Percentiles rank a stretch among this genome's conserved stretches.
Evolutionary conservation across 2,797 vertebrate species (phyloP).

Genomic region (Molossus alvarezi): DNA sequence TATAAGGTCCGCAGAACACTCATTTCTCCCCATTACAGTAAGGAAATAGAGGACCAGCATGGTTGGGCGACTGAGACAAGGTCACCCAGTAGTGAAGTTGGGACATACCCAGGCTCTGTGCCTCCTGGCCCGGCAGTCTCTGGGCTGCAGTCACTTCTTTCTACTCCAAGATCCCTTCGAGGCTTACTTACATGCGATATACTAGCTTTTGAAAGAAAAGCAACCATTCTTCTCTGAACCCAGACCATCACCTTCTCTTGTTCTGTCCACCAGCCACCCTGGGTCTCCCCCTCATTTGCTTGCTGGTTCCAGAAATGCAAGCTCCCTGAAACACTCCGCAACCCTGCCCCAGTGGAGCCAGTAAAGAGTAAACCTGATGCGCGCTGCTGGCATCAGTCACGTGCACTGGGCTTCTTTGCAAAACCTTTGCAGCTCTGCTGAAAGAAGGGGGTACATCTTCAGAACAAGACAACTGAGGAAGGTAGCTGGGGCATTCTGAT

Average conservation of each 20-base stretch:
- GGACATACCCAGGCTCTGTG: not conserved
- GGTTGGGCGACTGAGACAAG: not conserved
- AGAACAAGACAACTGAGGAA: conserved; percentile 11
- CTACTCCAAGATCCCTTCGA: not conserved
- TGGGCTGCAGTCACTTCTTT: not conserved
- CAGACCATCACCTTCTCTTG: not conserved
- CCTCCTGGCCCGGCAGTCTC: not conserved
- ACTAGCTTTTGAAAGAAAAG: not conserved
- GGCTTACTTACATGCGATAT: too few species aligned
- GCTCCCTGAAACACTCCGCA: not conserved
- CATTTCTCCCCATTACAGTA: not conserved
- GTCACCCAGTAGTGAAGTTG: not conserved
- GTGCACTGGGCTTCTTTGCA: conserved; percentile 41
- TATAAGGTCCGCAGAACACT: not conserved
- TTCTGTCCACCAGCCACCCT: not conserved
- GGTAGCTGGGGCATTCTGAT: not conserved
- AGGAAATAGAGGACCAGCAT: not conserved
- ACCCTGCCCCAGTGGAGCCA: not conserved
- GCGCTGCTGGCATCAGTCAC: not conserved
- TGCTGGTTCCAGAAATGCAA: conserved; percentile 44
- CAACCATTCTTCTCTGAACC: not conserved
- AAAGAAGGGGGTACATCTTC: not conserved
- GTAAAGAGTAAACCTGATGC: conserved; percentile 27
- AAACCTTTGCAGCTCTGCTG: not conserved
- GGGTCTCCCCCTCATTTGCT: not conserved